Conservation (phyloP, 2,888 invertebrate genomes). For the Philaethria dido region DNA sequence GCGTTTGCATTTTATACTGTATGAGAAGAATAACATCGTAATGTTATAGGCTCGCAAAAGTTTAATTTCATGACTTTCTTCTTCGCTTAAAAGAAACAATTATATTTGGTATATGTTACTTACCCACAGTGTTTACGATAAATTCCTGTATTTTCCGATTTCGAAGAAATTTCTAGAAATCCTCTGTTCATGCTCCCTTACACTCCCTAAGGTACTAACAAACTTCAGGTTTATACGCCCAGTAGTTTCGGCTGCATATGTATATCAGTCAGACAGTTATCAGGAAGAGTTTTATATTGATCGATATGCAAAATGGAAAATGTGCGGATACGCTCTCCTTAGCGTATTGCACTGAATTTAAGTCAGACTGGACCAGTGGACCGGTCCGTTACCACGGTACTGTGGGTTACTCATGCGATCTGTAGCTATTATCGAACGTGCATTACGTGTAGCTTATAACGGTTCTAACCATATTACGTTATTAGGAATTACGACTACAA, state of each 20-base stretch:
- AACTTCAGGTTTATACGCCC: background rate
- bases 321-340: background rate
- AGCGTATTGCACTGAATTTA: background rate
- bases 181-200: no score
- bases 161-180: no score
- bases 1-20: background rate
- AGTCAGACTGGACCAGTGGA: slow-evolving; percentile 50
- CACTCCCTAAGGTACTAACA: no score
- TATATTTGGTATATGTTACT: no score
- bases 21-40: background rate
- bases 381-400: slow-evolving; percentile 70
- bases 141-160: no score
- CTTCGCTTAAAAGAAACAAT: no score
- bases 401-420: slow-evolving; percentile 59
- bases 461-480: slow-evolving; percentile 9
- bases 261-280: no score
- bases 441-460: slow-evolving; percentile 6
- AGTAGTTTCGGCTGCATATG: background rate
- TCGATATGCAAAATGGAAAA: background rate
- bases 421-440: slow-evolving; percentile 25
- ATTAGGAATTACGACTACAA: background rate
- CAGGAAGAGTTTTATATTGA: no score
- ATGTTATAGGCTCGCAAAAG: background rate
- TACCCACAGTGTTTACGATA: no score
- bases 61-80: background rate